Percentiles rank a stretch among this genome's conserved stretches.
phyloP scores from a whole-genome alignment of 37 sponge, comb jelly and placozoan species.

The Theonella swinhoei region DNA sequence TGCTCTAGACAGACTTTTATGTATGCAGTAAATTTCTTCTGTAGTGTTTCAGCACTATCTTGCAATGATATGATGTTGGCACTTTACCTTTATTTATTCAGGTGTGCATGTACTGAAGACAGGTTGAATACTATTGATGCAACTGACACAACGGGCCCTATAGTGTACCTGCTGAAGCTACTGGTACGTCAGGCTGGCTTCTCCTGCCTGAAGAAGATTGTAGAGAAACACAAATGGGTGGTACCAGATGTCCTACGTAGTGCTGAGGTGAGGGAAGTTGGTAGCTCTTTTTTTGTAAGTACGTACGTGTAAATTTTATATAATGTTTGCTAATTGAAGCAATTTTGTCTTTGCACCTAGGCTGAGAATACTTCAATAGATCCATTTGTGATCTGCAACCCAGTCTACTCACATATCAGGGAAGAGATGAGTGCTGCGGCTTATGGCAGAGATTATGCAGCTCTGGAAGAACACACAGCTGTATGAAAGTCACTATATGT shows the following conservation, averaged over 20 bases:
- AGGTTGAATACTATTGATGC: slow-evolving; percentile 5
- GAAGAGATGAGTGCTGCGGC: slow-evolving; percentile 36
- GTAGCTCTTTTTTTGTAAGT: no score
- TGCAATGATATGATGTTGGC: not conserved
- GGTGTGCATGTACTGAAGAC: slow-evolving; percentile 22
- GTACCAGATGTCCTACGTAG: slow-evolving; percentile 34
- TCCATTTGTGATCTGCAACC: slow-evolving; percentile 64
- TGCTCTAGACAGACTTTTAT: no score
- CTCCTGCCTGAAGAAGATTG: slow-evolving; percentile 32
- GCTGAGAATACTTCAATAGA: slow-evolving; percentile 46
- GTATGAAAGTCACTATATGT: slow-evolving; percentile 8
- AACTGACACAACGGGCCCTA: slow-evolving; percentile 36
- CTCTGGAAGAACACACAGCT: slow-evolving; percentile 10
- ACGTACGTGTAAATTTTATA: no score
- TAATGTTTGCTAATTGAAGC: not conserved
- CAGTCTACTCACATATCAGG: slow-evolving; percentile 34
- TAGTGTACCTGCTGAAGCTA: slow-evolving; percentile 60
- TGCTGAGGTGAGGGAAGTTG: slow-evolving; percentile 26
- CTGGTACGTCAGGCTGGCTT: slow-evolving; percentile 65
- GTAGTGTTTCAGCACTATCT: no score
- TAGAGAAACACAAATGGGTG: slow-evolving; percentile 36
- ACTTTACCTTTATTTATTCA: not conserved
- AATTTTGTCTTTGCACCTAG: not conserved
- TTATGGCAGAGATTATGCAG: slow-evolving; percentile 24
- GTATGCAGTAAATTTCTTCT: no score